These are phyloP conservation scores for Halocynthia aurantium DNA, from an alignment of 23 tunicate species.

Conservation along the genomic window DNA sequence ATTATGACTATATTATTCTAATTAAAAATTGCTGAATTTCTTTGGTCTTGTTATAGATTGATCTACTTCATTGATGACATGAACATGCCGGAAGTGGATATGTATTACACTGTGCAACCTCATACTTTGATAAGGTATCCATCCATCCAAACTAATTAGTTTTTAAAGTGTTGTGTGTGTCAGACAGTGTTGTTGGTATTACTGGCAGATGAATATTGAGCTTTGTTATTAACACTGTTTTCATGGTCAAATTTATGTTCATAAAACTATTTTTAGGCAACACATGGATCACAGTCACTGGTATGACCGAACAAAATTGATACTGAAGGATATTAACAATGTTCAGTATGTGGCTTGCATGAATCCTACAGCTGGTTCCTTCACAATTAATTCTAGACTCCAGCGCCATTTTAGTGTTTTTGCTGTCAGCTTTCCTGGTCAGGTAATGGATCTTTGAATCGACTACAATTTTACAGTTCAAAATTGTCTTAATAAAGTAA, in stretches of 20 bases:
- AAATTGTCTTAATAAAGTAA: too few species aligned
- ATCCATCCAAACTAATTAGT: not conserved
- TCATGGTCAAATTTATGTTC: not conserved
- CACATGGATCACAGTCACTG: conserved; percentile 97
- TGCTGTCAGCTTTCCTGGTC: conserved; percentile 95
- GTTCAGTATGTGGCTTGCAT: conserved; percentile 95
- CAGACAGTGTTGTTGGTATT: not conserved
- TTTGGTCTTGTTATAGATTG: conserved; percentile 32
- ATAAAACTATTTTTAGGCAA: conserved; percentile 41
- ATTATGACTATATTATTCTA: too few species aligned
- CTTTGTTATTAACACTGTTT: not conserved
- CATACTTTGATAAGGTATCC: conserved; percentile 90
- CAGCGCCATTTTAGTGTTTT: conserved; percentile 95
- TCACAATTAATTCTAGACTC: conserved; percentile 91
- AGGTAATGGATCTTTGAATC: conserved; percentile 13
- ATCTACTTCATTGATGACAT: conserved; percentile 97
- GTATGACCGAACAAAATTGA: conserved; percentile 89
- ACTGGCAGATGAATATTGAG: not conserved
- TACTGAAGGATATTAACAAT: conserved; percentile 87
- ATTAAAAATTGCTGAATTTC: not conserved
- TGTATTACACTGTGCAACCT: conserved; percentile 96
- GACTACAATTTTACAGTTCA: too few species aligned
- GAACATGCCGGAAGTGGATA: conserved; percentile 99
- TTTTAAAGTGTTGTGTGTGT: not conserved
- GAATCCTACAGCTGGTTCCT: conserved; percentile 99